phyloP scores from a whole-genome alignment of 2,888 invertebrate species.

The Conchocele bisecta region DNA sequence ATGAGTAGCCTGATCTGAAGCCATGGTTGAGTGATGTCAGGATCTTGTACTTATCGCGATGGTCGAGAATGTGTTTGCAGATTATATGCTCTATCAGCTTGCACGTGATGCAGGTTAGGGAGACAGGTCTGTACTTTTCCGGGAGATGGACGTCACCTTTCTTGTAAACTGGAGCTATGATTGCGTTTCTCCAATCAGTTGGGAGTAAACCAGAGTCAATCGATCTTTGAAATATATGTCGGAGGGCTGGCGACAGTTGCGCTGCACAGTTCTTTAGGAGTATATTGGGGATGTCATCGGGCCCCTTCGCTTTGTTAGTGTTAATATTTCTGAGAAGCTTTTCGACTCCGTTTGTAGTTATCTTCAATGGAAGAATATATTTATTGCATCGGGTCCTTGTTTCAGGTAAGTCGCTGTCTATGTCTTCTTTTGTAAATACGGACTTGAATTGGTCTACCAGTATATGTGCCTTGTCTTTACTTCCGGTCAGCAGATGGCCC shows the following conservation, averaged over 20 bases:
- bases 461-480: too few species aligned
- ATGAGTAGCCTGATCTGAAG: too few species aligned
- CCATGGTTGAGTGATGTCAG: too few species aligned
- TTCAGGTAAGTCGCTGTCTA: neutral
- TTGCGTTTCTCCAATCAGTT: conserved; percentile 35
- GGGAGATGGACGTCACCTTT: conserved; percentile 37
- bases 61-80: too few species aligned
- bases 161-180: conserved; percentile 38
- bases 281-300: conserved; percentile 27
- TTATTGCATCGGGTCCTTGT: neutral
- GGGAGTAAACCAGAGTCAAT: conserved; percentile 30
- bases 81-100: too few species aligned
- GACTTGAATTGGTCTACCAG: conserved; percentile 48
- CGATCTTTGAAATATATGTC: conserved; percentile 21
- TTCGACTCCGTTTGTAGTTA: conserved; percentile 11
- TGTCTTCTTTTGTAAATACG: conserved; percentile 34
- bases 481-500: too few species aligned
- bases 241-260: conserved; percentile 13
- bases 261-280: conserved; percentile 17
- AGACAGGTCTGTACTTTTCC: too few species aligned
- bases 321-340: conserved; percentile 16
- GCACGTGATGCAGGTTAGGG: too few species aligned
- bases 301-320: conserved; percentile 10
- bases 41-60: too few species aligned
- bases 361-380: neutral